Evolutionary conservation across 2,113 vertebrate genomes (phyloP).

Genomic region (Serinus canaria): DNA sequence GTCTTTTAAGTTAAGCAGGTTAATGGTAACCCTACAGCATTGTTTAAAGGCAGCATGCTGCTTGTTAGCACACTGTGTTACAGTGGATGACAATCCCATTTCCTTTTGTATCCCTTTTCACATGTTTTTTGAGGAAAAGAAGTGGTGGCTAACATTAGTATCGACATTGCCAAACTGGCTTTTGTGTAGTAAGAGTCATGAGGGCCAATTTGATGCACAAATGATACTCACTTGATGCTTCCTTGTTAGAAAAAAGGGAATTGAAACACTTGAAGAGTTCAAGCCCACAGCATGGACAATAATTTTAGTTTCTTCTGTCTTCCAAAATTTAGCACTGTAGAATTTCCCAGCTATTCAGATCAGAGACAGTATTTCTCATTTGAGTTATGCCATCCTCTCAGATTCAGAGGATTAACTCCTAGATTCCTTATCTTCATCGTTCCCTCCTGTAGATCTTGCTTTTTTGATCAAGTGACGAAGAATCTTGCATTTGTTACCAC

Average conservation of each 20-base stretch:
- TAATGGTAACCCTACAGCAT: background rate
- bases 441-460: background rate
- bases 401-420: background rate
- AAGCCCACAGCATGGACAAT: background rate
- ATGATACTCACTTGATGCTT: background rate
- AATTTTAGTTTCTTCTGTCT: background rate
- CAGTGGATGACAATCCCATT: background rate
- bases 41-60: background rate
- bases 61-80: background rate
- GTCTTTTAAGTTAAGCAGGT: background rate
- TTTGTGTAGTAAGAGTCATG: background rate
- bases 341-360: background rate
- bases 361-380: background rate
- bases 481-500: background rate
- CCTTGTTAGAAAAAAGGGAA: background rate
- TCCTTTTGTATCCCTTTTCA: background rate
- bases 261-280: background rate
- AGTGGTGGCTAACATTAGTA: background rate
- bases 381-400: background rate
- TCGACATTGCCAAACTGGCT: background rate
- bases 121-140: background rate
- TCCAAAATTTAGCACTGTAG: background rate
- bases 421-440: background rate
- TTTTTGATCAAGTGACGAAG: background rate
- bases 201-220: background rate